Base-by-base conservation (phyloP, 30 jellyfish, hydroid and myxozoan species). In the Turritopsis dohrnii region DNA sequence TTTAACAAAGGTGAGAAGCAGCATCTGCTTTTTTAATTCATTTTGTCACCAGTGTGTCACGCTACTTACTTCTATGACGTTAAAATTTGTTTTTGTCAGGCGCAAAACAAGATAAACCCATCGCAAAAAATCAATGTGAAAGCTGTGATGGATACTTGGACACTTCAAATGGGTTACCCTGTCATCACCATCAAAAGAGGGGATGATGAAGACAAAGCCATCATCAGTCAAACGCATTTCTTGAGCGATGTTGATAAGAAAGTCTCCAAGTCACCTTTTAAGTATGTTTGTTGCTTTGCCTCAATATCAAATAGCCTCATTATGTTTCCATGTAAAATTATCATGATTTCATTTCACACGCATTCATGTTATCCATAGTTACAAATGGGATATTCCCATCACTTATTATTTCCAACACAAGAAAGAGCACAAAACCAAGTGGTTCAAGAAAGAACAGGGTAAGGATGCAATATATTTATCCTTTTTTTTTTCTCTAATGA, bases 151-250 rank as follows among this genome's bases (percentile, higher is more conserved):
- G 96, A 90, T 83, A 85, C 95, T 9, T 90, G 96, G 96, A 90
- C 93, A 3, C 81, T 81, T 71, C 96, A 90, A 53, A 90, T 90
- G 96, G 96, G 97, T 1, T 90, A 80, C 53, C 97, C 95, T 21
- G 90, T 90, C 71, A 89, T 90, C 75, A 90, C 90, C 22, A 41
- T 90, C 29, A 85, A 75, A 53, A 75, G 66, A 25, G 52, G 83
- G 23, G 22, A 65, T 18, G 81, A 84, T n/a, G 52, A 76, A 18
- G 87, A 80, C 24, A 86, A 71, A 31, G 84, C 89, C 53, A 0
- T 79, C 83, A 85, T 87, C n/a, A 86, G 90, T 5, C 97, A 90
- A 82, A 75, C 76, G 69, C 95, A 86, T 18, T 90, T 90, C 75
- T 29, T 84, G n/a, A 53, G 72, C 72, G 90, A 84, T 84, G 80